Percentiles rank a stretch among this genome's conserved stretches.
Evolutionary conservation across 2,888 invertebrate genomes (phyloP).

Genomic region (Tipula lateralis): DNA sequence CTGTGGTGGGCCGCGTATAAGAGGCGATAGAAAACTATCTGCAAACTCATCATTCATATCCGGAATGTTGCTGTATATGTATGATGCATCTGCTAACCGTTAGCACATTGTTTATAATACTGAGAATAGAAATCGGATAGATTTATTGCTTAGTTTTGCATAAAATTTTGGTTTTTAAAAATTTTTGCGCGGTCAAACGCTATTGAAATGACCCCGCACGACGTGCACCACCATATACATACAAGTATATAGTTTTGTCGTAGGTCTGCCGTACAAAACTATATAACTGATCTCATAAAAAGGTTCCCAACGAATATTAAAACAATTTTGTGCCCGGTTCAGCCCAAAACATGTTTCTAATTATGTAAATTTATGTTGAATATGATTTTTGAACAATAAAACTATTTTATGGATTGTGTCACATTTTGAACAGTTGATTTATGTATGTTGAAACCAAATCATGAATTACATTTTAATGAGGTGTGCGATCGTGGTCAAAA

Average conservation of each 20-base stretch:
- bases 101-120: neutral
- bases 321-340: neutral
- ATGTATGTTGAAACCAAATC: too few species aligned
- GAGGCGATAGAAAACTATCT: neutral
- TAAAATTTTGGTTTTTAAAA: neutral
- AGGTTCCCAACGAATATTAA: constrained; percentile 11
- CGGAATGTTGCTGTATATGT: neutral
- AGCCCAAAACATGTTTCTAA: neutral
- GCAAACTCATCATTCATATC: neutral
- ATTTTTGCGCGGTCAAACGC: neutral
- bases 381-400: too few species aligned
- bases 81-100: neutral
- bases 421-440: too few species aligned
- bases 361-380: neutral
- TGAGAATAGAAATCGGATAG: neutral
- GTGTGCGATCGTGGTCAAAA: too few species aligned
- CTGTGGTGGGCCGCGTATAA: too few species aligned
- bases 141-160: neutral
- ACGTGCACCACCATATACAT: neutral
- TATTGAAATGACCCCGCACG: neutral
- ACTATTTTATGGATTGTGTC: too few species aligned
- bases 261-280: neutral
- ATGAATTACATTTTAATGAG: too few species aligned
- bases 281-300: neutral
- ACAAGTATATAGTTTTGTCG: neutral